Conservation (phyloP, 37 sponge, comb jelly and placozoan species). For the Tethya wilhelma region DNA sequence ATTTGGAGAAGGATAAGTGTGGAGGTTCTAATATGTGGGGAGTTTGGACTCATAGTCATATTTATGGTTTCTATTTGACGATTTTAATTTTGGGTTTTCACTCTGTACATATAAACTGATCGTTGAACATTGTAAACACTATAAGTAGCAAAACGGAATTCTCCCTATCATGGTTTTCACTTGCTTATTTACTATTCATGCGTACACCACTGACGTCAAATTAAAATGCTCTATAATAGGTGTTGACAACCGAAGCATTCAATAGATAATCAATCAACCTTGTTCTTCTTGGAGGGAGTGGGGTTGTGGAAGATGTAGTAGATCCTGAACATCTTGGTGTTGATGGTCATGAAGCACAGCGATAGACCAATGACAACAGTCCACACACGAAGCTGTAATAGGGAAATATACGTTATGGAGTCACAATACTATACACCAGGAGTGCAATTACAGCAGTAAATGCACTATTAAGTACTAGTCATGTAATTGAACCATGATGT, state of each 20-base stretch:
- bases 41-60: no score
- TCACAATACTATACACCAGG: neutral
- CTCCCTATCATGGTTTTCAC: no score
- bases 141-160: no score
- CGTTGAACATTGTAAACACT: no score
- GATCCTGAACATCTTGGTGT: slow-evolving; percentile 54
- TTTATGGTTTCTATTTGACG: no score
- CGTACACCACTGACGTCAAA: no score
- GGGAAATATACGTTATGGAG: neutral
- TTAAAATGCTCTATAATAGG: neutral
- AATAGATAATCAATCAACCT: neutral
- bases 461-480: neutral
- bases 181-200: no score
- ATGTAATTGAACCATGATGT: no score
- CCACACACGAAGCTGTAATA: slow-evolving; percentile 28
- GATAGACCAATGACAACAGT: slow-evolving; percentile 20
- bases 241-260: neutral
- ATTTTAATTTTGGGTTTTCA: no score
- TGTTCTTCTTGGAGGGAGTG: slow-evolving; percentile 9
- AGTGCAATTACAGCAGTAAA: neutral
- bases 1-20: no score
- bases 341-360: slow-evolving; percentile 40
- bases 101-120: no score
- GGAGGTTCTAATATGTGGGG: no score
- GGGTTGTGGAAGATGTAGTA: slow-evolving; percentile 55